phyloP scores from a whole-genome alignment of 2,888 invertebrate species.

The Abrostola triplasia region DNA sequence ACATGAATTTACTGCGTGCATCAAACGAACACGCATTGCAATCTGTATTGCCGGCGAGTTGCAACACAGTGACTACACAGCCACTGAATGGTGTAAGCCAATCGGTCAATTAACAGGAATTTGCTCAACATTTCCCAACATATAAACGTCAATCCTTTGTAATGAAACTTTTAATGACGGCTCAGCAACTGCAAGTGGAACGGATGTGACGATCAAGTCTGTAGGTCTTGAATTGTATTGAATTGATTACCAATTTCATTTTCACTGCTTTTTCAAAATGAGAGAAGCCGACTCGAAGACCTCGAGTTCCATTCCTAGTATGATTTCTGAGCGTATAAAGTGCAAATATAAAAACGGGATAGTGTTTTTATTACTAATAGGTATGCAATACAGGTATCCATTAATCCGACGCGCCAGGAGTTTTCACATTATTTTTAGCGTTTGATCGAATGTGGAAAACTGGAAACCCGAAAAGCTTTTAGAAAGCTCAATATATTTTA shows the following conservation, averaged over 20 bases:
- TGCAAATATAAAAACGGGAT: too few species aligned
- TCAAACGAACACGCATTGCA: conserved; percentile 37
- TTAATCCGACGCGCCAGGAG: background rate
- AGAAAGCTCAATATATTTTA: conserved; percentile 41
- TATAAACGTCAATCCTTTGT: conserved; percentile 51
- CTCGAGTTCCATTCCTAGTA: too few species aligned
- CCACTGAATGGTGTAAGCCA: conserved; percentile 53
- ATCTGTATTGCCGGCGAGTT: conserved; percentile 28
- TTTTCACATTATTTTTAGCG: conserved; percentile 15
- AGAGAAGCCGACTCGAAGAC: too few species aligned
- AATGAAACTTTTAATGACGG: conserved; percentile 46
- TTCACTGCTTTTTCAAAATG: conserved; percentile 6
- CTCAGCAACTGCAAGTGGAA: conserved; percentile 37
- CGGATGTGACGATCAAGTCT: conserved; percentile 43
- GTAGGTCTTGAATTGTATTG: conserved; percentile 16
- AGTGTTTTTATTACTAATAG: background rate
- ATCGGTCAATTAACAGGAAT: conserved; percentile 57
- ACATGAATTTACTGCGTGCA: conserved; percentile 28
- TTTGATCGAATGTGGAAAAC: conserved; percentile 25
- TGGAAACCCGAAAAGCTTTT: conserved; percentile 43
- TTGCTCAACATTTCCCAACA: conserved; percentile 55
- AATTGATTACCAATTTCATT: conserved; percentile 26
- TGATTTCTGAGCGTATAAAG: too few species aligned
- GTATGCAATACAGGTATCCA: conserved; percentile 3
- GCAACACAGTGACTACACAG: conserved; percentile 37